phyloP scores from a whole-genome alignment of 2,797 vertebrate genomes.

The Syndactyla subalaris region DNA sequence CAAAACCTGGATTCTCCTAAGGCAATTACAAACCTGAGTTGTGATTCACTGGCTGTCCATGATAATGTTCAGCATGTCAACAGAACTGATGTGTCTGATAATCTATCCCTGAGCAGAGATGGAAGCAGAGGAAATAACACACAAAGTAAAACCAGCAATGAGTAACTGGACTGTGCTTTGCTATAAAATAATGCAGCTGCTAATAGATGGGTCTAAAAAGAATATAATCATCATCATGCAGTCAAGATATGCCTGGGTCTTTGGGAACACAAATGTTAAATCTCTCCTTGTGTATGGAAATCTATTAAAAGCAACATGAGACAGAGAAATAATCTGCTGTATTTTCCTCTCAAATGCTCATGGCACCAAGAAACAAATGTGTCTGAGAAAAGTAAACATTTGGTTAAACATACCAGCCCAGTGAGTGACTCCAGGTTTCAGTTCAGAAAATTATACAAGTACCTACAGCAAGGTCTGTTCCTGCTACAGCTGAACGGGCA shows the following conservation, averaged over 20 bases:
- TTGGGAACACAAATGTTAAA: neutral
- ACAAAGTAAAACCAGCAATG: neutral
- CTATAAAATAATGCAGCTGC: neutral
- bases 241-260: neutral
- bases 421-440: slow-evolving; percentile 22
- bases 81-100: neutral
- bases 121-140: neutral
- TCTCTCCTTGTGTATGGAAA: neutral
- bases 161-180: neutral
- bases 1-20: neutral
- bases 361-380: neutral
- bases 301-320: slow-evolving; percentile 23
- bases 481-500: neutral
- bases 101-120: neutral
- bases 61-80: neutral
- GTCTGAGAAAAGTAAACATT: slow-evolving; percentile 47
- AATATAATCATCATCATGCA: neutral
- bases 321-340: neutral
- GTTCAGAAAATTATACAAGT: neutral
- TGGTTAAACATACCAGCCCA: slow-evolving; percentile 37
- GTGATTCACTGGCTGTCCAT: neutral
- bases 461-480: neutral
- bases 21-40: neutral
- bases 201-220: neutral
- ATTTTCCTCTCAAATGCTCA: slow-evolving; percentile 7